phyloP scores from a whole-genome alignment of 2,888 invertebrate species.

The Syritta pipiens region DNA sequence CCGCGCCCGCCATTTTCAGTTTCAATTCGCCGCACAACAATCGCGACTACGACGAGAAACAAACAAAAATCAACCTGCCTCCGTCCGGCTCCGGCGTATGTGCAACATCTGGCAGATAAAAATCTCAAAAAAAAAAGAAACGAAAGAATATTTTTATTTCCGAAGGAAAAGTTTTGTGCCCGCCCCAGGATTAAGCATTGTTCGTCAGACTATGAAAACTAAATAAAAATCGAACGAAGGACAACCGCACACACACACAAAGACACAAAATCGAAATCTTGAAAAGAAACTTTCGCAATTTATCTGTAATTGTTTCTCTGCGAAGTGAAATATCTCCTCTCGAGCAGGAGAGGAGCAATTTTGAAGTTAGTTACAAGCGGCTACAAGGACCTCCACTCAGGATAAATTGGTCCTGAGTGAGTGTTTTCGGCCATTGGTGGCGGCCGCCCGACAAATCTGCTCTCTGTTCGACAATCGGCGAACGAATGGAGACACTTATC shows the following conservation, averaged over 20 bases:
- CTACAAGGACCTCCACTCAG: too few relatives aligned
- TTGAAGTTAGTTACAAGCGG: too few relatives aligned
- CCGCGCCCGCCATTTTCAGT: background rate
- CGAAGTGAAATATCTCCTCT: constrained; percentile 4
- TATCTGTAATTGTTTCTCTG: constrained; percentile 37
- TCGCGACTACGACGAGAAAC: background rate
- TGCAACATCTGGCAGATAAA: constrained; percentile 19
- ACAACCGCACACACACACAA: too few relatives aligned
- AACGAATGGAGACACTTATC: constrained; percentile 11
- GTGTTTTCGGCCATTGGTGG: too few relatives aligned
- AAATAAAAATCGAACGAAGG: constrained; percentile 17
- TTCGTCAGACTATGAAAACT: constrained; percentile 30
- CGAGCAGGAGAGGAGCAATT: background rate
- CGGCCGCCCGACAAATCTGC: constrained; percentile 14
- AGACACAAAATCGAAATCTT: constrained; percentile 31
- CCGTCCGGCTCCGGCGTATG: background rate
- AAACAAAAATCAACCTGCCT: constrained; percentile 4
- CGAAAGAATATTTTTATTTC: background rate
- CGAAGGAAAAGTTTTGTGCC: background rate
- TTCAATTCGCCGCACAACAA: background rate
- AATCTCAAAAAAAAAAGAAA: background rate
- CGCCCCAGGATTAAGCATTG: constrained; percentile 23
- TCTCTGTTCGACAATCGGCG: background rate
- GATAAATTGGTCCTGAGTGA: too few relatives aligned
- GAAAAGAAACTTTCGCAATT: constrained; percentile 45